Evolutionary conservation across 2,888 invertebrate genomes (phyloP).

Genomic region (Allygus modestus): DNA sequence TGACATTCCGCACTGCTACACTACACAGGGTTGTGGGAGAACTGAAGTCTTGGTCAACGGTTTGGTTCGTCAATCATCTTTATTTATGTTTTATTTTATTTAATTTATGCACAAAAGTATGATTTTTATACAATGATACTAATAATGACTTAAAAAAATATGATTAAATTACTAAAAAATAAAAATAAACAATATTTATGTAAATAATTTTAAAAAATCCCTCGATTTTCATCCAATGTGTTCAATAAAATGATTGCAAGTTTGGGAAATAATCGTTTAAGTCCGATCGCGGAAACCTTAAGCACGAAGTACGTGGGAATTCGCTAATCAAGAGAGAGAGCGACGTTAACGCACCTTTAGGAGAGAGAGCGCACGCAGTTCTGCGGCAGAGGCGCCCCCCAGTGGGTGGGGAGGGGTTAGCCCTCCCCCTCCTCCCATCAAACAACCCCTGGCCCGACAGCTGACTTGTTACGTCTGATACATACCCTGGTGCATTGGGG

Average conservation of each 20-base stretch:
- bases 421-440: not conserved
- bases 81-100: not conserved
- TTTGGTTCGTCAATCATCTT: not conserved
- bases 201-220: too few species aligned
- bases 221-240: too few species aligned
- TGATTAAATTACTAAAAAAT: not conserved
- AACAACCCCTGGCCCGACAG: constrained; percentile 45
- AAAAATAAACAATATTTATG: too few species aligned
- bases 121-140: not conserved
- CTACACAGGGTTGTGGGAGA: not conserved
- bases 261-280: too few species aligned
- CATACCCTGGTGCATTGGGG: constrained; percentile 45
- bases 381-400: constrained; percentile 53
- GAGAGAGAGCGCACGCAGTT: constrained; percentile 47
- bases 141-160: not conserved
- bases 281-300: too few species aligned
- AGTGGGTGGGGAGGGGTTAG: not conserved
- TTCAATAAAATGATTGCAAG: too few species aligned
- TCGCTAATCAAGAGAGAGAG: not conserved
- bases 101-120: not conserved
- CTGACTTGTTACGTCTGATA: constrained; percentile 59
- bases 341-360: constrained; percentile 6
- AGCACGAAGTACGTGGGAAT: not conserved
- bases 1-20: constrained; percentile 67
- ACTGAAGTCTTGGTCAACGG: not conserved